A percentile compares a stretch with the other conserved stretches of the same genome.
Evolutionary conservation across 92 coral and sea anemone genomes (phyloP).

Genomic region (Bergia puertoricense): DNA sequence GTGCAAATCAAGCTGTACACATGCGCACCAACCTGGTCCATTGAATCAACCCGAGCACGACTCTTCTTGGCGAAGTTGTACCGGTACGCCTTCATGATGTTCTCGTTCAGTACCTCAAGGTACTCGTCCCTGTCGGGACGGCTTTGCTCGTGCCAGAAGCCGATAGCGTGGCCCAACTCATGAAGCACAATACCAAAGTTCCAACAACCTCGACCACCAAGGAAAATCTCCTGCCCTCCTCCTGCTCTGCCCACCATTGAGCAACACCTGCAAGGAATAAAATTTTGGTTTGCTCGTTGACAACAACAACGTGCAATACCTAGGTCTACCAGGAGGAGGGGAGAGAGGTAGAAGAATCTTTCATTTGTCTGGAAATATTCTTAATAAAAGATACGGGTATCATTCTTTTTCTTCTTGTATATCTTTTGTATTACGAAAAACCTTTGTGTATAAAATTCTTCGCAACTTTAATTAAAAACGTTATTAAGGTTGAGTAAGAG

Average conservation of each 20-base stretch:
- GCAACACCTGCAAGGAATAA: conserved; percentile 59
- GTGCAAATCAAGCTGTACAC: too few relatives aligned
- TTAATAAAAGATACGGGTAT: too few relatives aligned
- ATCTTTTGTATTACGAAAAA: too few relatives aligned
- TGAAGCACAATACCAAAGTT: conserved; percentile 65
- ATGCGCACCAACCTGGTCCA: conserved; percentile 64
- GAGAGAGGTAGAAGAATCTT: too few relatives aligned
- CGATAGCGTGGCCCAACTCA: conserved; percentile 78
- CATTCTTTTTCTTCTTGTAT: too few relatives aligned
- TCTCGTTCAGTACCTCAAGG: conserved; percentile 63
- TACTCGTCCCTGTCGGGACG: conserved; percentile 80
- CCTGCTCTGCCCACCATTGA: conserved; percentile 73
- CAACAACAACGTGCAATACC: not conserved
- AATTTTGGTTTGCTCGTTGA: too few relatives aligned
- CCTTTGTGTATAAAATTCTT: too few relatives aligned
- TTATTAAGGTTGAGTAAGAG: too few relatives aligned
- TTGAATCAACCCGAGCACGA: conserved; percentile 43
- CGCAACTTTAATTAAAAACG: too few relatives aligned
- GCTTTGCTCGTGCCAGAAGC: conserved; percentile 91
- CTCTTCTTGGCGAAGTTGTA: conserved; percentile 67
- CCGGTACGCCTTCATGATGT: conserved; percentile 45
- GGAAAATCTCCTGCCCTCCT: conserved; percentile 59
- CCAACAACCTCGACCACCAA: conserved; percentile 66
- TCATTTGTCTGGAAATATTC: too few relatives aligned
- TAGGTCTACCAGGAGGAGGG: too few relatives aligned